Evolutionary conservation across 1,140 invertebrate species (phyloP).

Genomic region (Trichonephila clavipes): DNA sequence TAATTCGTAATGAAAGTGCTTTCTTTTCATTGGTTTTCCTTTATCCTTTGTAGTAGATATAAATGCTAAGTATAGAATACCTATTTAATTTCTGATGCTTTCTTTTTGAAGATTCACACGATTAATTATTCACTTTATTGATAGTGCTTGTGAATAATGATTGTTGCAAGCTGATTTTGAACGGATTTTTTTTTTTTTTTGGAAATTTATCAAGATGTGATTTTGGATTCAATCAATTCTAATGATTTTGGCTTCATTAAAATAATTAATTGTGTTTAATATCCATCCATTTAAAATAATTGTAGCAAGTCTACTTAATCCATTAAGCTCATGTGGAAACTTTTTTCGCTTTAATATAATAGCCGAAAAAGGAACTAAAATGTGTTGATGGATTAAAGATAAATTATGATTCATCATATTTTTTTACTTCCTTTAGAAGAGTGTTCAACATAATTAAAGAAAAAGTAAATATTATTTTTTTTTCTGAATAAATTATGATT

Average conservation of each 20-base stretch:
- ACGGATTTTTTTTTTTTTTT: neutral
- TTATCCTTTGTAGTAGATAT: neutral
- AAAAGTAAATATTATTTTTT: too few species aligned
- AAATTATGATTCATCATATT: neutral
- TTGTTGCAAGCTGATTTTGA: neutral
- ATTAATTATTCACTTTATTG: neutral
- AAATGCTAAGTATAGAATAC: neutral
- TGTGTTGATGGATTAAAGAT: neutral
- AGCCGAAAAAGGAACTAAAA: neutral
- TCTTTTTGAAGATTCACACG: too few species aligned
- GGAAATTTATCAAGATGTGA: neutral
- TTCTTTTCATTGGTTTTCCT: neutral
- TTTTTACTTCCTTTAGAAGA: neutral
- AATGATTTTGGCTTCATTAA: neutral
- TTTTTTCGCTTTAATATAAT: too few species aligned
- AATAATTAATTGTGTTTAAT: neutral
- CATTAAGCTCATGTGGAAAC: neutral
- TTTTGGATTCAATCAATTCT: neutral
- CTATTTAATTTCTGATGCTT: too few species aligned
- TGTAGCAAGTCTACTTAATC: neutral
- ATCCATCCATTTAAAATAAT: neutral
- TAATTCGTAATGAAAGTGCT: neutral
- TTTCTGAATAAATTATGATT: too few species aligned
- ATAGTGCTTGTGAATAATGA: neutral
- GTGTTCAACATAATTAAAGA: too few species aligned